Evolutionary conservation across 1,140 invertebrate genomes (phyloP).

Genomic region (Drosophila navojoa): DNA sequence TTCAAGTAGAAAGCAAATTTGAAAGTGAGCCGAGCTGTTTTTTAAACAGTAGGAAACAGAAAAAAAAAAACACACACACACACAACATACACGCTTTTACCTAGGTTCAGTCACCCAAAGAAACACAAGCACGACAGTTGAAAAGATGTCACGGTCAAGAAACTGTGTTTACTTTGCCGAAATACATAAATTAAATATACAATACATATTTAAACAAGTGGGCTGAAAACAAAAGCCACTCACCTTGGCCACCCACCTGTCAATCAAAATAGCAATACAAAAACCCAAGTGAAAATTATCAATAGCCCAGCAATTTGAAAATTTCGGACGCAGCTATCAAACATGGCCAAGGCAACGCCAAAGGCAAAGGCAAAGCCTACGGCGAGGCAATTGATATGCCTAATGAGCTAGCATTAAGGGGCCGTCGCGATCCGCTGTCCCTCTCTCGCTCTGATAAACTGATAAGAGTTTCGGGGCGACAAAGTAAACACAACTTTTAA

Average conservation of each 20-base stretch:
- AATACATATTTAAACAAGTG: constrained; percentile 53
- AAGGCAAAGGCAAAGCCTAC: constrained; percentile 38
- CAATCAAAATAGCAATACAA: constrained; percentile 52
- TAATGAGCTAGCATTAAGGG: constrained; percentile 12
- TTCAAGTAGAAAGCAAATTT: constrained; percentile 11
- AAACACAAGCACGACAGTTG: constrained; percentile 10
- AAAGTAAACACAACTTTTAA: constrained; percentile 27
- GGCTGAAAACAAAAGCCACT: constrained; percentile 45
- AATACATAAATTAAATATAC: constrained; percentile 73
- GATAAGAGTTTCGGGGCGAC: constrained; percentile 4
- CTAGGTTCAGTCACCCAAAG: constrained; percentile 49
- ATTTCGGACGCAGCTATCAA: constrained; percentile 20
- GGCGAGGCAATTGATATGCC: constrained; percentile 46
- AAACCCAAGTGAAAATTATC: constrained; percentile 63
- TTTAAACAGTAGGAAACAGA: not conserved
- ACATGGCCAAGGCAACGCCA: constrained; percentile 57
- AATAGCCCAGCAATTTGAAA: constrained; percentile 26
- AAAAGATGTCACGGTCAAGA: constrained; percentile 72
- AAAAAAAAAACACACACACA: not conserved
- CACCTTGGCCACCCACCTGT: constrained; percentile 64
- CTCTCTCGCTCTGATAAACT: constrained; percentile 42
- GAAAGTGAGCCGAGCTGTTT: constrained; percentile 4
- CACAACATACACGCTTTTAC: not conserved
- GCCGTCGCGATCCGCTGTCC: not conserved
- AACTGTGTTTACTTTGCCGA: constrained; percentile 47